These are phyloP conservation scores for Cyanoramphus novaezelandiae DNA, from an alignment of 2,113 vertebrate species.

Conservation along the genomic window DNA sequence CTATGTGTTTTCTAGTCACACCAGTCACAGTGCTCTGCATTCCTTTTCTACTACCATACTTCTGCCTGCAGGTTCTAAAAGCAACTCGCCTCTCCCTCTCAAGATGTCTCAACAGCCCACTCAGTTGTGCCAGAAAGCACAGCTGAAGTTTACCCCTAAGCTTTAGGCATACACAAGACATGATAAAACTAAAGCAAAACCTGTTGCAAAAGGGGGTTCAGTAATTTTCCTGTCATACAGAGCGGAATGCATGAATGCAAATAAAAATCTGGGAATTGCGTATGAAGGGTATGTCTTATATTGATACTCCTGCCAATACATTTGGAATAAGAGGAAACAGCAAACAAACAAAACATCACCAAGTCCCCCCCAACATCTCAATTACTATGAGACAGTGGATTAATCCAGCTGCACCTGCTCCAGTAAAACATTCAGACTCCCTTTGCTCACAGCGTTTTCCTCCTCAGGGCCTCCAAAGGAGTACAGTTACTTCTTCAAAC, in stretches of 20 bases:
- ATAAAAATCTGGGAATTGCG: not conserved
- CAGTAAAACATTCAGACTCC: not conserved
- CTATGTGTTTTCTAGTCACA: not conserved
- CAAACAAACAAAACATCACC: not conserved
- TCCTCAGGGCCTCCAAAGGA: not conserved
- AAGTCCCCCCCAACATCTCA: not conserved
- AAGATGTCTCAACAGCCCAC: not conserved
- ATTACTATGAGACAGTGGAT: not conserved
- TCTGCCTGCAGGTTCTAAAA: not conserved
- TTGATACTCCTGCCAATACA: not conserved
- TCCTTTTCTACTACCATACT: not conserved
- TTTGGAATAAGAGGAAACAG: not conserved
- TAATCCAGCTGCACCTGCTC: not conserved
- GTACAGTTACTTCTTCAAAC: not conserved
- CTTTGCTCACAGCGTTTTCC: not conserved
- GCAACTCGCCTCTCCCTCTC: not conserved
- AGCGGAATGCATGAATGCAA: not conserved
- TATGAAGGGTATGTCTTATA: not conserved
- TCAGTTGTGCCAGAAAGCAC: not conserved
- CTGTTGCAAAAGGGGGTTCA: not conserved
- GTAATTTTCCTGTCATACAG: not conserved
- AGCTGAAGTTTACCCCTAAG: not conserved
- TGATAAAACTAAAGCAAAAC: not conserved
- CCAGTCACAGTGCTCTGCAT: not conserved
- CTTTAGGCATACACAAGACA: not conserved